phyloP scores from a whole-genome alignment of 2,113 vertebrate genomes.

The Alexandromys fortis region DNA sequence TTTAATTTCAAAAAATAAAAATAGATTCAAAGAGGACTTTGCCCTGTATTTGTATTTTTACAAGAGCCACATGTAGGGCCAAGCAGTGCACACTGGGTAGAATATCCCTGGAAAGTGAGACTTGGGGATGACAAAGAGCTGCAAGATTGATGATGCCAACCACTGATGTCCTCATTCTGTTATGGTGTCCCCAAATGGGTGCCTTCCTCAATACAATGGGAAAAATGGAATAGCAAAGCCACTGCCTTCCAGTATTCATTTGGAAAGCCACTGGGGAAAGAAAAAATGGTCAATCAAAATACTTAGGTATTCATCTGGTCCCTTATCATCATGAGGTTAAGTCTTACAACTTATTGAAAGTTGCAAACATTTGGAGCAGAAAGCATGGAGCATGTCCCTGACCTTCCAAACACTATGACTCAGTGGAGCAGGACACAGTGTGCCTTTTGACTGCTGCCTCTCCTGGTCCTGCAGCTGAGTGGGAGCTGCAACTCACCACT shows the following conservation, averaged over 20 bases:
- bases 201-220: background rate
- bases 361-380: background rate
- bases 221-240: background rate
- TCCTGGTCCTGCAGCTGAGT: background rate
- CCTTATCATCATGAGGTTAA: background rate
- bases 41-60: background rate
- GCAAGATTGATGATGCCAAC: background rate
- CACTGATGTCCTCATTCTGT: background rate
- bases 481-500: background rate
- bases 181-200: background rate
- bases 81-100: accelerated
- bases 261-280: background rate
- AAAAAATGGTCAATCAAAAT: background rate
- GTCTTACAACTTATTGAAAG: background rate
- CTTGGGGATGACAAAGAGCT: background rate
- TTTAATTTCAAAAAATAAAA: background rate
- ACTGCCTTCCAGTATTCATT: background rate
- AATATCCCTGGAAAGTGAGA: too few relatives aligned
- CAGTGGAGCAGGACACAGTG: background rate
- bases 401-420: background rate
- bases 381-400: background rate
- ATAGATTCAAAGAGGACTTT: background rate
- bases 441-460: background rate
- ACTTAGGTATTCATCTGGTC: background rate
- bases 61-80: background rate